Base-by-base conservation (phyloP, 2,797 vertebrate genomes). In the Diplodus sargus region DNA sequence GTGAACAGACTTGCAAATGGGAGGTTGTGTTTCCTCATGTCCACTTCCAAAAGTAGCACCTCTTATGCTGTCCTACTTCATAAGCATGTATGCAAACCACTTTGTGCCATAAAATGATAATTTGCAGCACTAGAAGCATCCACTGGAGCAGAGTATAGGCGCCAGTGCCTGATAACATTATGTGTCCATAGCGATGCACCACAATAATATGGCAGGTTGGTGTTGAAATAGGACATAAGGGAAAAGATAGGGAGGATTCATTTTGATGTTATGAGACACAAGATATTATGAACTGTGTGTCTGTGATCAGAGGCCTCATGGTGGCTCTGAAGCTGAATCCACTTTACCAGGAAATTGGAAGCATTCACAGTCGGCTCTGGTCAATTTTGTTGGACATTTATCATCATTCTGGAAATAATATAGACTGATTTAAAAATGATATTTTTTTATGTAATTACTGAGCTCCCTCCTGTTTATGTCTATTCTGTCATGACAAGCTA, bases 181-280 rank as follows among this genome's bases (percentile, higher is more conserved):
- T 0, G 13, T 63, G 58, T 42, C 20, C 43, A 53, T 20, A 22
- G 14, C n/a, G 39, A 52, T n/a, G 20, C 60, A 15, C 11, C 57
- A 20, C 11, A 34, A 10, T 52, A 30, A 57, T 43, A 22, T 51
- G 45, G 57, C 28, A n/a, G 45, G 53, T 22, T 23, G 39, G 53
- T 61, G 39, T 48, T 12, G 67, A 66, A 76, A 72, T 42, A 17
- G 49, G 15, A 47, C 18, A 53, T 20, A 2, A 8, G 12, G 64
- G 45, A n/a, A 53, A 53, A 78, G 39, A 61, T 23, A 45, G n/a
- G 16, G 20, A 49, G 17, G 23, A 25, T 60, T 76, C 48, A 49
- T 54, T 70, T 65, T 39, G 17, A 75, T 64, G 14, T 60, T 64
- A 25, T 47, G 18, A 57, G 30, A 39, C 17, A 66, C 10, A 43